A percentile compares a stretch with the other conserved stretches of the same genome.
Conservation (phyloP, 2,113 vertebrate species). For the Okapia johnstoni region DNA sequence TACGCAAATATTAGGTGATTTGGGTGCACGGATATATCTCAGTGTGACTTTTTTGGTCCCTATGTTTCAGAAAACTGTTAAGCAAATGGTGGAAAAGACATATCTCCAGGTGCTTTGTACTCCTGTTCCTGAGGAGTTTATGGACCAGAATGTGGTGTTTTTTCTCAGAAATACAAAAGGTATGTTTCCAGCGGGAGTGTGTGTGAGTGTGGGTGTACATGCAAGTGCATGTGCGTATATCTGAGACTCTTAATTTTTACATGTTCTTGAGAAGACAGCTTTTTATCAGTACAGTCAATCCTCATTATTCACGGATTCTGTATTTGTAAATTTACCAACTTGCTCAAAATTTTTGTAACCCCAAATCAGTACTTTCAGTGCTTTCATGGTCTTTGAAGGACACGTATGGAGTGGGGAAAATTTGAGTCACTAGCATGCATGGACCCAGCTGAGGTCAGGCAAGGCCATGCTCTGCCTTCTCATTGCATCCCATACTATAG, state of each 20-base stretch:
- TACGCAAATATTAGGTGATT: accelerated
- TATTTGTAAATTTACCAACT: background rate
- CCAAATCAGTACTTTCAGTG: background rate
- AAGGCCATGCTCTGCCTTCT: background rate
- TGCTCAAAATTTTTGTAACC: background rate
- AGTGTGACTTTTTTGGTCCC: accelerated
- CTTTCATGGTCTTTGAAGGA: background rate
- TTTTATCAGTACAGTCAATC: background rate
- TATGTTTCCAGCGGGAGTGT: constrained; percentile 26
- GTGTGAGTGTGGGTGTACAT: background rate
- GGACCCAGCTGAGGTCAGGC: background rate
- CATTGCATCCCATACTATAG: background rate
- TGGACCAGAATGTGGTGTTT: constrained; percentile 81
- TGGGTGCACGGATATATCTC: accelerated
- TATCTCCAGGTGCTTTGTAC: constrained; percentile 81
- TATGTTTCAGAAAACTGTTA: constrained; percentile 77
- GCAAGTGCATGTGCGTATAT: accelerated
- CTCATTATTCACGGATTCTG: background rate
- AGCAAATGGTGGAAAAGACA: constrained; percentile 71
- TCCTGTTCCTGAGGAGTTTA: constrained; percentile 81
- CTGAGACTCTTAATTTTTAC: background rate
- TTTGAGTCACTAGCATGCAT: accelerated
- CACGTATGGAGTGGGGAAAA: background rate
- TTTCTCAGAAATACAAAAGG: constrained; percentile 89
- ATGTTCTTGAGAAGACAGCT: background rate